A percentile compares a stretch with the other conserved stretches of the same genome.
These are phyloP conservation scores for Edolisoma coerulescens DNA, from an alignment of 2,113 vertebrate species.

Conservation along the genomic window DNA sequence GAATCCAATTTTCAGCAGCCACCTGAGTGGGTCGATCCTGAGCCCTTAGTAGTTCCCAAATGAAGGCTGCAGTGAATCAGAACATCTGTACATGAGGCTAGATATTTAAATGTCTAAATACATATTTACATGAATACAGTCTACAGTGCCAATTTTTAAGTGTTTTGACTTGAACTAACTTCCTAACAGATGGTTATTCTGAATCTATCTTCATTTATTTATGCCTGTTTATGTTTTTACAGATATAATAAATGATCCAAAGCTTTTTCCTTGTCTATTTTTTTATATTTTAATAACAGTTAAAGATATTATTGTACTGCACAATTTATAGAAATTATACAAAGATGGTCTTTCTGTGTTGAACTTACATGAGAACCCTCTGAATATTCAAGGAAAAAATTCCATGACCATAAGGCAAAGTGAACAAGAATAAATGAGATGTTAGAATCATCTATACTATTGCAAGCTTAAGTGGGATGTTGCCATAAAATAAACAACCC, in stretches of 20 bases:
- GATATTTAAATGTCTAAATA: conserved; percentile 2
- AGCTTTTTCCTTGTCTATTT: not conserved
- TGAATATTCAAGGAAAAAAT: not conserved
- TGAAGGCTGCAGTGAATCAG: not conserved
- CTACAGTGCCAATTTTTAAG: conserved; percentile 41
- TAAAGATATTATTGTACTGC: not conserved
- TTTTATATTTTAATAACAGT: not conserved
- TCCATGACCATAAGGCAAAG: not conserved
- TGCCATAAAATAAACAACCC: not conserved
- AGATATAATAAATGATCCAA: not conserved
- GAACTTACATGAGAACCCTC: not conserved
- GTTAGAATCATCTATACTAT: not conserved
- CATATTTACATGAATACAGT: not conserved
- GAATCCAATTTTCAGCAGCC: not conserved
- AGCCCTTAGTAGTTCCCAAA: not conserved
- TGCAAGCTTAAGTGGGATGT: not conserved
- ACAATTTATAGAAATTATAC: not conserved
- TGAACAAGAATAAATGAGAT: not conserved
- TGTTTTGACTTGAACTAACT: conserved; percentile 43
- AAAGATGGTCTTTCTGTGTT: not conserved
- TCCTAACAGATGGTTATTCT: conserved; percentile 47
- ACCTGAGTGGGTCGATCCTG: not conserved
- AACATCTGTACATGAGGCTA: conserved; percentile 7
- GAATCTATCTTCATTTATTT: conserved; percentile 43
- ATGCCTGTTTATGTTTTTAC: conserved; percentile 14